phyloP scores from a whole-genome alignment of 2,888 invertebrate genomes.

The Drosophila histrio region DNA sequence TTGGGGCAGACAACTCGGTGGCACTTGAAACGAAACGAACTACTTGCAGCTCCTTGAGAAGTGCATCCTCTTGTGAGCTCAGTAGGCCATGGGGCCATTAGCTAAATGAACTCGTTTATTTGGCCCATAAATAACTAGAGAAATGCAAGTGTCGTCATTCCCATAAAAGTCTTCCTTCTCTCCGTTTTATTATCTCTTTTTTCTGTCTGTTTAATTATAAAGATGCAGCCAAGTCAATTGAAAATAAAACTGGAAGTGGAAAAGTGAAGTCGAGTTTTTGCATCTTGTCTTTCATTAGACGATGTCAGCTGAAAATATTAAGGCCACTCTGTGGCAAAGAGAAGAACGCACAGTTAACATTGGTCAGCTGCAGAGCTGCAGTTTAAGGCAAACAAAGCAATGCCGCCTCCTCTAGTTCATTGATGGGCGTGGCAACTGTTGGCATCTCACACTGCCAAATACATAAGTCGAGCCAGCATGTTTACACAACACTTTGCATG shows the following conservation, averaged over 20 bases:
- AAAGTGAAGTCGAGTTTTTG: slow-evolving; percentile 19
- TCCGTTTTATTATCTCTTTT: neutral
- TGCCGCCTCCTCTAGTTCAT: slow-evolving; percentile 15
- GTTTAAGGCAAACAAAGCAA: slow-evolving; percentile 49
- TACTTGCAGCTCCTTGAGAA: slow-evolving; percentile 40
- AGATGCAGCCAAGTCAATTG: slow-evolving; percentile 56
- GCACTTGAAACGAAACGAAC: slow-evolving; percentile 17
- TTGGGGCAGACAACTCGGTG: slow-evolving; percentile 24
- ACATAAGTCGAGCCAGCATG: slow-evolving; percentile 46
- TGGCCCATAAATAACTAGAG: slow-evolving; percentile 70
- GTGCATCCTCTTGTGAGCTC: slow-evolving; percentile 52
- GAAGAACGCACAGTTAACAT: slow-evolving; percentile 25
- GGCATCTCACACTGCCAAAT: slow-evolving; percentile 25
- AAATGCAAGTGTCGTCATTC: slow-evolving; percentile 60
- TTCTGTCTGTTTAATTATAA: slow-evolving; percentile 46
- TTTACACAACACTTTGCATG: slow-evolving; percentile 74
- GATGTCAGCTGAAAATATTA: slow-evolving; percentile 74
- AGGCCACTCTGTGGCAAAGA: slow-evolving; percentile 53
- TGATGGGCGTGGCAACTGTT: slow-evolving; percentile 50
- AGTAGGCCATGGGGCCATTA: slow-evolving; percentile 74
- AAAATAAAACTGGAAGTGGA: slow-evolving; percentile 34
- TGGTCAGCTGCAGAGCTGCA: slow-evolving; percentile 5
- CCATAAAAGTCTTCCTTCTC: neutral
- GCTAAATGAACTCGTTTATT: slow-evolving; percentile 79
- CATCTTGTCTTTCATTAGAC: slow-evolving; percentile 60